Percentiles rank a stretch among this genome's conserved stretches.
Evolutionary conservation across 1,140 invertebrate genomes (phyloP).

Genomic region (Drosophila malerkotliana): DNA sequence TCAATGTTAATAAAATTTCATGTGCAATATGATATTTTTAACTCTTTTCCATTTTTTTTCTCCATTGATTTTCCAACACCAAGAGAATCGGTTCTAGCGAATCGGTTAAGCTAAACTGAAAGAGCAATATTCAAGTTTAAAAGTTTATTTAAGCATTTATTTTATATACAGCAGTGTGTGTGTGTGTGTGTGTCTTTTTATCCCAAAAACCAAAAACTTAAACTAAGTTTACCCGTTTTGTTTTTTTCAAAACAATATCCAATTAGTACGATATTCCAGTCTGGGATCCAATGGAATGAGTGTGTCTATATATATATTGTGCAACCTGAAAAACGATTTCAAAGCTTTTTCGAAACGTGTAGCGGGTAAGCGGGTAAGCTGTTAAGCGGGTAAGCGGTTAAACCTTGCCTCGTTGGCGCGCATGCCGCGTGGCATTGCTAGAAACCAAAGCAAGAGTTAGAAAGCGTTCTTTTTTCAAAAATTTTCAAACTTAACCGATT

Average conservation of each 20-base stretch:
- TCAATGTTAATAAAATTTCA: constrained; percentile 64
- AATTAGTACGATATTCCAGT: not conserved
- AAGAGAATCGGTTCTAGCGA: not conserved
- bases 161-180: constrained; percentile 59
- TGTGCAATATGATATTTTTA: constrained; percentile 35
- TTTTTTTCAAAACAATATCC: not conserved
- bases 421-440: constrained; percentile 74
- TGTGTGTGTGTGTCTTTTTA: constrained; percentile 17
- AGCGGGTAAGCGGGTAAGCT: constrained; percentile 23
- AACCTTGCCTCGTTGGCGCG: constrained; percentile 62
- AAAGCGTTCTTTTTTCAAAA: constrained; percentile 12
- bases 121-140: constrained; percentile 15
- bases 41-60: not conserved
- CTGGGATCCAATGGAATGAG: not conserved
- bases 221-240: constrained; percentile 31
- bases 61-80: constrained; percentile 1
- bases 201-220: constrained; percentile 48
- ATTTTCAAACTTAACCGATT: constrained; percentile 1
- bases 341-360: constrained; percentile 12
- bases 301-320: constrained; percentile 2
- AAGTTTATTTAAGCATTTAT: constrained; percentile 63
- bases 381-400: constrained; percentile 52
- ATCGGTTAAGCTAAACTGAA: constrained; percentile 6
- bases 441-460: constrained; percentile 66
- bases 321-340: constrained; percentile 28